Evolutionary conservation across 2,888 invertebrate species (phyloP), one percentile per base, ranked within the genome.

Genomic region (Pandemis corylana): DNA sequence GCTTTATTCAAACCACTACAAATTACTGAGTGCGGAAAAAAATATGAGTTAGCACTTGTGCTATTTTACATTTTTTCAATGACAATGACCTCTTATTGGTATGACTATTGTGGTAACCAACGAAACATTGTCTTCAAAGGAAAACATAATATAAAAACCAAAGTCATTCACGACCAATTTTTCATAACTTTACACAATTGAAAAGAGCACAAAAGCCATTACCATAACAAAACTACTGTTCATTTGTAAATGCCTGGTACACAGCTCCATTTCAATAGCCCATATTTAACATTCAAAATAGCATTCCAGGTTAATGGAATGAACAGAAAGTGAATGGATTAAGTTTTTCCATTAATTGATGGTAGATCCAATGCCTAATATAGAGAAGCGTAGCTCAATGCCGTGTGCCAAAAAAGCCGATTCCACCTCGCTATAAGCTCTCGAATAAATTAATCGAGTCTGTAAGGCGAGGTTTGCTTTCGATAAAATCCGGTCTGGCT

Each of bases 381-480:
- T 81, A 87, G 86, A 76, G 81, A 84, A 80, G 68, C 74, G 81
- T 79, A 78, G 82, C 78, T 84, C 88, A 88, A 87, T 89, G 89
- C 78, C 86, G 82, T 85, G 86, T 85, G 85, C 89, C 87, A 88
- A 89, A 89, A 88, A 89, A 85, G 84, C 84, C 84, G 81, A 81
- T 83, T 82, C 80, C 76, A 80, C 78, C 78, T 79, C 80, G 20
- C 9, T 44, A n/a, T 69, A 66, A 15, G 69, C 49, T 46, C 10
- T 41, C 42, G 7, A 20, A 61, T 74, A 61, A 61, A 84, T 84
- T 83, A 86, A 86, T 83, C 85, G 85, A 82, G 84, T 83, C 80
- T 85, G 81, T 85, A 87, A 87, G 86, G 84, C 85, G 79, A 85
- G 83, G 79, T 82, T 78, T 83, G 84, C 84, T 84, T 84, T 86